A percentile compares a stretch with the other conserved stretches of the same genome.
phyloP scores from a whole-genome alignment of 30 jellyfish, hydroid and myxozoan species.

The Turritopsis rubra region DNA sequence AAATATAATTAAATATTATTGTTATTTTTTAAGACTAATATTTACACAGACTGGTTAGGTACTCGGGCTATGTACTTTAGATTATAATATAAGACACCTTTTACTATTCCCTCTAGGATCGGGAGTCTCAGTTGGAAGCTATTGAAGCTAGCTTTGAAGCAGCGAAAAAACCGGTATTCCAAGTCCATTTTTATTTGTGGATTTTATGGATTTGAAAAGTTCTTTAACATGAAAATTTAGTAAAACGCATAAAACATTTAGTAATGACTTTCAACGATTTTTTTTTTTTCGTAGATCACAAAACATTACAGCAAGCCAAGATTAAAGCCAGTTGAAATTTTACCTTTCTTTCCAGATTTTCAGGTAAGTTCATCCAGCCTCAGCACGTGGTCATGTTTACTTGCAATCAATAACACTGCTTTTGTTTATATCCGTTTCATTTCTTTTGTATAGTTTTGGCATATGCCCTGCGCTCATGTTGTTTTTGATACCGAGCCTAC shows the following conservation, averaged over 20 bases:
- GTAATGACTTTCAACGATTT: not conserved
- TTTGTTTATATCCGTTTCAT: not conserved
- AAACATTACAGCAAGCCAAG: constrained; percentile 87
- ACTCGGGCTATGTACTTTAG: too few relatives aligned
- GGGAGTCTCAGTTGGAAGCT: constrained; percentile 84
- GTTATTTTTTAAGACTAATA: too few relatives aligned
- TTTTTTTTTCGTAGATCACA: constrained; percentile 37
- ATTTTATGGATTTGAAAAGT: too few relatives aligned
- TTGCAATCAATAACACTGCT: not conserved
- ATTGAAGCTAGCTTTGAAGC: constrained; percentile 97
- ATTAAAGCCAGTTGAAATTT: constrained; percentile 70
- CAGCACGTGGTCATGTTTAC: too few relatives aligned
- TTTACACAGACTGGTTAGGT: too few relatives aligned
- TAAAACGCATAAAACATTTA: not conserved
- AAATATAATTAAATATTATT: too few relatives aligned
- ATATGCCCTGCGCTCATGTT: constrained; percentile 98
- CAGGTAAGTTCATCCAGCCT: constrained; percentile 42
- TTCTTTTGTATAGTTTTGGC: constrained; percentile 61
- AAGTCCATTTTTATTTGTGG: too few relatives aligned
- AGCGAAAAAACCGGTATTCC: constrained; percentile 93
- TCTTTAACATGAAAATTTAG: too few relatives aligned
- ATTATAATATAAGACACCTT: not conserved
- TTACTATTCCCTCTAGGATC: constrained; percentile 48
- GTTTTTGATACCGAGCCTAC: constrained; percentile 95
- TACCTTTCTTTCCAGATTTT: constrained; percentile 95